These are phyloP conservation scores for Cygnus buccinator DNA, from an alignment of 2,113 vertebrate species.

Conservation along the genomic window DNA sequence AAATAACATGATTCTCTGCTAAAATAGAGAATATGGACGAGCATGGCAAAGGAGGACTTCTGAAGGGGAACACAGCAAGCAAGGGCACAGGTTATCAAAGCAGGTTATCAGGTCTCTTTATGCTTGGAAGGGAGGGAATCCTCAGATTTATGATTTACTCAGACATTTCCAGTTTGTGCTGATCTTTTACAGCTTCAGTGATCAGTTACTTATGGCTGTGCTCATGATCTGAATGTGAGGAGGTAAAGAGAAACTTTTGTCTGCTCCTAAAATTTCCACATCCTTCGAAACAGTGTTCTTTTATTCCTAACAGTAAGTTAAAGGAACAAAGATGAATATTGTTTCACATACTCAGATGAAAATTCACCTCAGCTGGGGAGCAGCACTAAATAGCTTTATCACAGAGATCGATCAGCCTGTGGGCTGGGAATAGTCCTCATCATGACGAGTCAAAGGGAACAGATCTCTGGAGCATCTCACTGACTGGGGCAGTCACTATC, in stretches of 20 bases:
- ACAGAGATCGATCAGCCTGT: not conserved
- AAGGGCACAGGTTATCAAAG: not conserved
- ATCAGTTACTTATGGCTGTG: not conserved
- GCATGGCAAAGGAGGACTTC: not conserved
- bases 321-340: not conserved
- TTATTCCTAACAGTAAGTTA: not conserved
- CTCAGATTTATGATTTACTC: not conserved
- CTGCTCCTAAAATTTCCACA: not conserved
- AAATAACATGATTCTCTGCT: not conserved
- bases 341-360: not conserved
- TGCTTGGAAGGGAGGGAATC: not conserved
- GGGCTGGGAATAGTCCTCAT: not conserved
- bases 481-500: not conserved
- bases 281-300: not conserved
- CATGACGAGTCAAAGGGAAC: accelerated
- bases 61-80: not conserved
- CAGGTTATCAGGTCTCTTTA: not conserved
- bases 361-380: not conserved
- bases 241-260: not conserved
- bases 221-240: not conserved
- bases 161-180: not conserved
- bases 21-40: not conserved
- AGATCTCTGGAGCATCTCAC: accelerated
- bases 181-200: not conserved
- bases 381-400: not conserved